Evolutionary conservation across 2,113 vertebrate species (phyloP).

Genomic region (Hucho hucho): DNA sequence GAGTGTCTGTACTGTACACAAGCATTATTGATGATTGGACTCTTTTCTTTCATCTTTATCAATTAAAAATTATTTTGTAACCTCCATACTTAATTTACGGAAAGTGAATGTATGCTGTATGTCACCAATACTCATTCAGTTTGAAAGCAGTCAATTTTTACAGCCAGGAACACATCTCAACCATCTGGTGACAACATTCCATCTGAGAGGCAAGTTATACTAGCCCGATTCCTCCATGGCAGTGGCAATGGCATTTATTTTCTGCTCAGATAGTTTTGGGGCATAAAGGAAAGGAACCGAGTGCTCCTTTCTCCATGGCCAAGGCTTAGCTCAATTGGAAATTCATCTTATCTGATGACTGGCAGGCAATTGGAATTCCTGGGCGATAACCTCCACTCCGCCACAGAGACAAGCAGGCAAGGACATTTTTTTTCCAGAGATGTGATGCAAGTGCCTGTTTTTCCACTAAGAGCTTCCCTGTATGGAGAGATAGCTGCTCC

Average conservation of each 20-base stretch:
- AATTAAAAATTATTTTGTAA: too few relatives aligned
- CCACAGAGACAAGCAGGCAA: conserved; percentile 27
- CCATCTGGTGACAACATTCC: too few relatives aligned
- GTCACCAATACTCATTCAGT: too few relatives aligned
- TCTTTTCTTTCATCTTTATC: too few relatives aligned
- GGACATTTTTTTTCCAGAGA: neutral
- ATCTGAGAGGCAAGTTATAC: too few relatives aligned
- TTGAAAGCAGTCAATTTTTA: too few relatives aligned
- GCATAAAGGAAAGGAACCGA: conserved; percentile 30
- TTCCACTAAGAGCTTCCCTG: neutral
- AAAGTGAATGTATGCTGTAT: too few relatives aligned
- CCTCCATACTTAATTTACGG: too few relatives aligned
- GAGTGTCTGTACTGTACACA: too few relatives aligned
- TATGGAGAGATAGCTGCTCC: neutral
- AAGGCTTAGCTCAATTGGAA: conserved; percentile 63
- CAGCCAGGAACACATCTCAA: too few relatives aligned
- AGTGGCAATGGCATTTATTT: neutral
- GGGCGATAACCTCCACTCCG: conserved; percentile 35
- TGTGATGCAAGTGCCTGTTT: neutral
- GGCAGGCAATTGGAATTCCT: conserved; percentile 65
- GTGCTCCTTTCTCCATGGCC: neutral
- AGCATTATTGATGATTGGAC: too few relatives aligned
- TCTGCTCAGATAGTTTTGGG: conserved; percentile 1
- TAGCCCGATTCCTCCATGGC: neutral
- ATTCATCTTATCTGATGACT: conserved; percentile 71